Evolutionary conservation across 2,113 vertebrate species (phyloP).

Genomic region (Chaenogobius annularis): DNA sequence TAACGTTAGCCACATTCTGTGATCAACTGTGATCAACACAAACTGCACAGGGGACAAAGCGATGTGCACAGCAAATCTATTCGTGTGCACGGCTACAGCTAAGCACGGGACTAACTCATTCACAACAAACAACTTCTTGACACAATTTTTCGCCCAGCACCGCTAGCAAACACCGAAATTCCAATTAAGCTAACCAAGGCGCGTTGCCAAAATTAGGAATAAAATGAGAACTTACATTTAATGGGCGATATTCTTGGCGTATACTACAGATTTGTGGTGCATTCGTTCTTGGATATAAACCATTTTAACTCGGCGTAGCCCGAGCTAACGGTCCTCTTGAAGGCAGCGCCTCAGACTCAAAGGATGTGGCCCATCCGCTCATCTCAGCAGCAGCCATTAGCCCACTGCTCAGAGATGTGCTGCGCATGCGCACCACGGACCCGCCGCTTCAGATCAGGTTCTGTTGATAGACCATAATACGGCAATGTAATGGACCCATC

Average conservation of each 20-base stretch:
- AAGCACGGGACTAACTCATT: neutral
- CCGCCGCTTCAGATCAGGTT: neutral
- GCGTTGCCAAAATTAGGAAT: slow-evolving; percentile 5
- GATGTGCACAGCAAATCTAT: neutral
- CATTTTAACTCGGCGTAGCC: slow-evolving; percentile 73
- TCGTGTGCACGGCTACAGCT: neutral
- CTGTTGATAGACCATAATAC: no score
- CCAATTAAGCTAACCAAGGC: slow-evolving; percentile 29
- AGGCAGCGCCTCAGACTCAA: slow-evolving; percentile 53
- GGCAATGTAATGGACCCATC: no score
- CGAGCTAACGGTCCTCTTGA: slow-evolving; percentile 57
- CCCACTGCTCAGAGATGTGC: slow-evolving; percentile 11
- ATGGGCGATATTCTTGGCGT: slow-evolving; percentile 55
- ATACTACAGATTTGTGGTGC: slow-evolving; percentile 51
- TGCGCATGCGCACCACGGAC: slow-evolving; percentile 62
- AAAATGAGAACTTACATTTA: slow-evolving; percentile 58
- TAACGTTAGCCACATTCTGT: slow-evolving; percentile 44
- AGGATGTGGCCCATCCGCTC: slow-evolving; percentile 64
- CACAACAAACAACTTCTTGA: slow-evolving; percentile 8
- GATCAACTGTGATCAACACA: slow-evolving; percentile 15
- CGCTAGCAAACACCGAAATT: slow-evolving; percentile 28
- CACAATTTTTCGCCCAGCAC: slow-evolving; percentile 17
- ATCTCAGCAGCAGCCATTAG: slow-evolving; percentile 74
- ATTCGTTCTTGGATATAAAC: slow-evolving; percentile 65
- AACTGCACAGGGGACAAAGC: neutral